Evolutionary conservation across 2,888 invertebrate species (phyloP), one percentile per base, ranked within the genome.

Genomic region (Drosophila putrida): DNA sequence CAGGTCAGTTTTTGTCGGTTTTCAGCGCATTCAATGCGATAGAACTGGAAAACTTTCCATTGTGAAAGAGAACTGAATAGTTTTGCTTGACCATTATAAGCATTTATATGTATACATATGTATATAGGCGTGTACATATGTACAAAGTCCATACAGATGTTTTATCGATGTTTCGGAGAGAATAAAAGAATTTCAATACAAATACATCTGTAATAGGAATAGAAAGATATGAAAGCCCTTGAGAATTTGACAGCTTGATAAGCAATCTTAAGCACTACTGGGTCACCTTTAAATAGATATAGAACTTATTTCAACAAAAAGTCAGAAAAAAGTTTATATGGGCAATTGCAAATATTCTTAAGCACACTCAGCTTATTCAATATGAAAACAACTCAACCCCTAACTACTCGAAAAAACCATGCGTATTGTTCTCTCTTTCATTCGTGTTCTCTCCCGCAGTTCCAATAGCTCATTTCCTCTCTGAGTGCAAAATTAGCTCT

Each of bases 21-120:
- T 9, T 36, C 0, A 31, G 38, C n/a, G 13, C 31, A 51, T 10
- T 11, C 27, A 15, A n/a, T 39, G 55, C 43, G 82, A 66, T 80
- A 74, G 68, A 57, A 53, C 41, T 43, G 44, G 4, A 78, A 85
- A 80, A 82, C 59, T 78, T 84, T 82, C 88, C 81, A 65, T 57
- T 62, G 39, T 43, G 39, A 1, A 15, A 28, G 47, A 33, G n/a
- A 33, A 9, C 10, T 31, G 39, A 46, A 46, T 46, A 33, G 28
- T 31, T 44, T 44, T 38, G 13, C 13, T 44, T 28, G 39, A 39
- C 41, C n/a, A 51, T 15, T 44, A n/a, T 20, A 47, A 36, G 15
- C 36, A 53, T 41, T 25, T 46, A 31, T 31, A 31, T 31, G 25
- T 33, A 62, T 28, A 51, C 35, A 46, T 43, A 31, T 44, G 8